phyloP scores from a whole-genome alignment of 1,140 invertebrate species.

The Neotoxoptera formosana region DNA sequence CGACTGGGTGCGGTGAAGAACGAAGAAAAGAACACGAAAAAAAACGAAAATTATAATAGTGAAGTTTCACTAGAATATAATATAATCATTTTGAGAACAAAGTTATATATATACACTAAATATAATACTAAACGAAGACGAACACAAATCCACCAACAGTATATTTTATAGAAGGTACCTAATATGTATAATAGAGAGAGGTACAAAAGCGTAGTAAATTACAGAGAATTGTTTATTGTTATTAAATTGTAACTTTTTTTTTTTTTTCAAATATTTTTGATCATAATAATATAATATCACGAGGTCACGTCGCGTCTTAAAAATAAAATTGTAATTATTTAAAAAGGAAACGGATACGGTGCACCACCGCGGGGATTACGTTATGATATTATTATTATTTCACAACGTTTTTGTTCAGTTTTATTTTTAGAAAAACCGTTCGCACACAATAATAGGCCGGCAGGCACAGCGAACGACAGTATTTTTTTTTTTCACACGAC shows the following conservation, averaged over 20 bases:
- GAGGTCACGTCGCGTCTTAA: neutral
- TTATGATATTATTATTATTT: neutral
- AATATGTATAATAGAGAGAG: too few relatives aligned
- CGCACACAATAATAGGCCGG: neutral
- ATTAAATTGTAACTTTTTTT: neutral
- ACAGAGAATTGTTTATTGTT: neutral
- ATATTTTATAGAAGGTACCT: neutral
- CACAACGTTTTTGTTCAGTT: neutral
- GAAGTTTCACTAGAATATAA: neutral
- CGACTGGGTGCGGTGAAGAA: neutral
- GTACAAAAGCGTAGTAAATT: neutral
- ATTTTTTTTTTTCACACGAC: neutral
- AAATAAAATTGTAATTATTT: neutral
- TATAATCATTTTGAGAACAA: neutral
- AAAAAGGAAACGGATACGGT: neutral
- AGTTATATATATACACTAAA: neutral
- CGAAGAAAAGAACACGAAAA: neutral
- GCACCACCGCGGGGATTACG: neutral
- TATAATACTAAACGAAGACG: neutral
- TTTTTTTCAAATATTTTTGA: conserved; percentile 9
- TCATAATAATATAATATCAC: neutral
- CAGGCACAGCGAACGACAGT: neutral
- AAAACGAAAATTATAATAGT: neutral
- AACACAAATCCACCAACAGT: neutral
- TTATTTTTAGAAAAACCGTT: conserved; percentile 17